Conservation (phyloP, 2,113 vertebrate genomes). For the Plecturocebus donacophilus region DNA sequence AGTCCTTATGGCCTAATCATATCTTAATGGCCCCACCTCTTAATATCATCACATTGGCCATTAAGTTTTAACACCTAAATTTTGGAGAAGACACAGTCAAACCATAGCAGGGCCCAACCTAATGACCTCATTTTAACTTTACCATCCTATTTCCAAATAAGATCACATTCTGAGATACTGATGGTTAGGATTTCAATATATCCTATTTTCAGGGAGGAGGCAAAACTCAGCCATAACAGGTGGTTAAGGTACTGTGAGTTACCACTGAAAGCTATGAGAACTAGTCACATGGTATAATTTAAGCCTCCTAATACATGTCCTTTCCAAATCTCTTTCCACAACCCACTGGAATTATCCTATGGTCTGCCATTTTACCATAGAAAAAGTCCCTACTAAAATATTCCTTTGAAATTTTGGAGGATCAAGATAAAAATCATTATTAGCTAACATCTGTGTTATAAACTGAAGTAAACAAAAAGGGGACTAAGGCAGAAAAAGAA, state of each 20-base stretch:
- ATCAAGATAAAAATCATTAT: background rate
- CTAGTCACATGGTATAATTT: background rate
- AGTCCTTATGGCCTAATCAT: background rate
- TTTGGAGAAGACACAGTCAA: background rate
- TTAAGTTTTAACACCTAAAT: background rate
- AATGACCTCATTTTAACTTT: background rate
- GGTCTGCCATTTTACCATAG: background rate
- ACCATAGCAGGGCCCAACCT: background rate
- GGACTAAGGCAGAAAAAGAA: background rate
- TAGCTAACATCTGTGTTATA: background rate
- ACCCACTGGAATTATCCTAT: background rate
- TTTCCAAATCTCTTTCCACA: background rate
- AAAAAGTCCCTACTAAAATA: background rate
- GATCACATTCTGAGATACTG: background rate
- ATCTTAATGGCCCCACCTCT: background rate
- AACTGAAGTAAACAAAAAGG: conserved; percentile 12
- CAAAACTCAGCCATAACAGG: background rate
- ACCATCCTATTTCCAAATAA: background rate
- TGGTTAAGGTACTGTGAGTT: background rate
- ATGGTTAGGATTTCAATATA: background rate
- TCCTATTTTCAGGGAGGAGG: background rate
- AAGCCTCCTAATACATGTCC: background rate
- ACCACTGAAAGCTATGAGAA: background rate
- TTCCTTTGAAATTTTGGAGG: background rate
- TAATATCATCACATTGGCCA: background rate